These are phyloP conservation scores for Caenorhabditis virilis DNA, from an alignment of 2,888 invertebrate genomes.

Conservation along the genomic window DNA sequence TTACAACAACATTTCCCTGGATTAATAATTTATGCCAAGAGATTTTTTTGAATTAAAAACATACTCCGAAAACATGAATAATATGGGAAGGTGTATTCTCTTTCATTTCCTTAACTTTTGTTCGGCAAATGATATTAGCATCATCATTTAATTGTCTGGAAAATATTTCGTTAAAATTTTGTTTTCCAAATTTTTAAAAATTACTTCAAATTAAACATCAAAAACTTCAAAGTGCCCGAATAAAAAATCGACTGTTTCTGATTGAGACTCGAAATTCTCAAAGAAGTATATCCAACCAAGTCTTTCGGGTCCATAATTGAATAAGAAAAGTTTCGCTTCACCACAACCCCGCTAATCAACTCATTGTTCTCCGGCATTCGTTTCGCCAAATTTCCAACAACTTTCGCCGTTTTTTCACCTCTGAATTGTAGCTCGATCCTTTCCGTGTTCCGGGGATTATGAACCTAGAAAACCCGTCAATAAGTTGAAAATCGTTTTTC, in stretches of 20 bases:
- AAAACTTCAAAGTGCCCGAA: slow-evolving; percentile 76
- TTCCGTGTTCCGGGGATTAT: slow-evolving; percentile 95
- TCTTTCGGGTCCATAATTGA: slow-evolving; percentile 89
- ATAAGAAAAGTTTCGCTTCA: slow-evolving; percentile 96
- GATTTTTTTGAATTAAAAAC: slow-evolving; percentile 6
- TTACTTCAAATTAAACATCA: slow-evolving; percentile 70
- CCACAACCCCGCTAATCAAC: slow-evolving; percentile 86
- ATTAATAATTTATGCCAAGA: not conserved
- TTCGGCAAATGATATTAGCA: slow-evolving; percentile 24
- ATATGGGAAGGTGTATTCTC: slow-evolving; percentile 43
- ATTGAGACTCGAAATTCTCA: slow-evolving; percentile 88
- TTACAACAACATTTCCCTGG: slow-evolving; percentile 27
- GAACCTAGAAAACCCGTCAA: slow-evolving; percentile 78
- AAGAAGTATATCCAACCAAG: slow-evolving; percentile 87
- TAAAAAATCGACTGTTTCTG: slow-evolving; percentile 90
- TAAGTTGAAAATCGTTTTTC: not conserved
- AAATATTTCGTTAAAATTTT: not conserved
- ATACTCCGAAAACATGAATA: slow-evolving; percentile 56
- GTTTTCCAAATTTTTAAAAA: not conserved
- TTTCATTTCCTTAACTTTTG: slow-evolving; percentile 41
- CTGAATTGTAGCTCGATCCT: slow-evolving; percentile 89
- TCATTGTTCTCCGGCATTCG: slow-evolving; percentile 81
- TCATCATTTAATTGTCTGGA: slow-evolving; percentile 50
- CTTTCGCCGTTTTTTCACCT: slow-evolving; percentile 97
- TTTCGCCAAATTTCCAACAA: slow-evolving; percentile 88